Conservation (phyloP, 2,888 invertebrate genomes). For the Ecliptopera silaceata region DNA sequence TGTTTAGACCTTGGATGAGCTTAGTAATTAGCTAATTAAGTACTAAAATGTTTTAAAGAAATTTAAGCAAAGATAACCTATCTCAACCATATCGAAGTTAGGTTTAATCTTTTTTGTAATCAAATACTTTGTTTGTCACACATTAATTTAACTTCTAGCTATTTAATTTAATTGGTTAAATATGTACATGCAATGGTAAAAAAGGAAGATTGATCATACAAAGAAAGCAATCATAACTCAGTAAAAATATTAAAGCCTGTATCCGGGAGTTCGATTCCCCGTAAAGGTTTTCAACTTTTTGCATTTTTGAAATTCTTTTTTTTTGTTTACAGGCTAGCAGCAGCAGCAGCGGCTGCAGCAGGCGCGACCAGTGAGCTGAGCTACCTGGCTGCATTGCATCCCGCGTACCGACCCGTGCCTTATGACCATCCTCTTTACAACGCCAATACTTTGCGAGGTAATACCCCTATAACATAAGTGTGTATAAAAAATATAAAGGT, state of each 20-base stretch:
- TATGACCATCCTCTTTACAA: conserved; percentile 83
- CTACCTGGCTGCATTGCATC: conserved; percentile 78
- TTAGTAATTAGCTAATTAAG: conserved; percentile 36
- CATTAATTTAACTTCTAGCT: background rate
- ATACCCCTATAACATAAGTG: too few species aligned
- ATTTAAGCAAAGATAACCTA: conserved; percentile 10
- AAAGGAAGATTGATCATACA: too few species aligned
- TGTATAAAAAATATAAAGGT: too few species aligned
- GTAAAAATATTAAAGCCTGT: too few species aligned
- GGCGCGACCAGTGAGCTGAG: conserved; percentile 78
- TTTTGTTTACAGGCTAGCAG: conserved; percentile 64
- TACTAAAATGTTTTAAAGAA: conserved; percentile 21
- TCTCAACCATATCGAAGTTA: conserved; percentile 8
- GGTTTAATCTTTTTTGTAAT: conserved; percentile 1
- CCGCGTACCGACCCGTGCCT: conserved; percentile 84
- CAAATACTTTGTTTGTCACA: background rate
- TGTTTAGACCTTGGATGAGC: conserved; percentile 30
- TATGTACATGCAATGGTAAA: background rate
- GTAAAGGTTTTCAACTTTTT: background rate
- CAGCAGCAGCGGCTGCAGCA: conserved; percentile 70
- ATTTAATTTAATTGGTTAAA: conserved; percentile 1
- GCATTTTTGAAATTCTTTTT: conserved; percentile 1
- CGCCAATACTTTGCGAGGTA: conserved; percentile 79
- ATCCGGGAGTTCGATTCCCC: conserved; percentile 3
- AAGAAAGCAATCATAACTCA: too few species aligned